Evolutionary conservation across 1,140 invertebrate genomes (phyloP).

Genomic region (Megathymus violae): DNA sequence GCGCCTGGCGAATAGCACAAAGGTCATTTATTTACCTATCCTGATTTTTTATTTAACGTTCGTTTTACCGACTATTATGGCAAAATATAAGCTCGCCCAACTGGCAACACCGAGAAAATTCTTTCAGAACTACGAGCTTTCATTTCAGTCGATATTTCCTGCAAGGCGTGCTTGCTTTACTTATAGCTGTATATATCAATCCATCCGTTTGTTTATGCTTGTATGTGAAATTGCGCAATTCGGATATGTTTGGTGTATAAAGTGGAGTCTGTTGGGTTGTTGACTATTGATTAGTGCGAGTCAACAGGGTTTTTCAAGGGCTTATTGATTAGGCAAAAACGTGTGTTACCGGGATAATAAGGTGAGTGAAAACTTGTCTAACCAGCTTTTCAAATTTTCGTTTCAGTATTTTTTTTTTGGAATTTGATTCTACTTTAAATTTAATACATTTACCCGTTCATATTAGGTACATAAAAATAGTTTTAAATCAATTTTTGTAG

Average conservation of each 20-base stretch:
- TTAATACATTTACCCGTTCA: no score
- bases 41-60: no score
- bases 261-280: not conserved
- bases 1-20: no score
- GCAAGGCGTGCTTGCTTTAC: not conserved
- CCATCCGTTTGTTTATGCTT: not conserved
- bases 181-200: not conserved
- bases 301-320: not conserved
- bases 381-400: no score
- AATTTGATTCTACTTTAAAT: no score
- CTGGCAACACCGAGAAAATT: slow-evolving; percentile 14
- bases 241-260: not conserved
- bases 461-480: no score
- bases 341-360: not conserved
- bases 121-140: slow-evolving; percentile 23
- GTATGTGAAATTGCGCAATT: slow-evolving; percentile 1
- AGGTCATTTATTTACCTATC: no score
- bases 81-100: slow-evolving; percentile 12
- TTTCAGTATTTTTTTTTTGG: no score
- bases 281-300: not conserved
- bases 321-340: not conserved
- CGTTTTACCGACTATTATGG: not conserved
- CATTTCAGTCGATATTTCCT: slow-evolving; percentile 33
- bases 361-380: no score
- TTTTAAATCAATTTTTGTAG: no score